These are phyloP conservation scores for Spilogale gracilis DNA, from an alignment of 2,113 vertebrate genomes.

Conservation along the genomic window DNA sequence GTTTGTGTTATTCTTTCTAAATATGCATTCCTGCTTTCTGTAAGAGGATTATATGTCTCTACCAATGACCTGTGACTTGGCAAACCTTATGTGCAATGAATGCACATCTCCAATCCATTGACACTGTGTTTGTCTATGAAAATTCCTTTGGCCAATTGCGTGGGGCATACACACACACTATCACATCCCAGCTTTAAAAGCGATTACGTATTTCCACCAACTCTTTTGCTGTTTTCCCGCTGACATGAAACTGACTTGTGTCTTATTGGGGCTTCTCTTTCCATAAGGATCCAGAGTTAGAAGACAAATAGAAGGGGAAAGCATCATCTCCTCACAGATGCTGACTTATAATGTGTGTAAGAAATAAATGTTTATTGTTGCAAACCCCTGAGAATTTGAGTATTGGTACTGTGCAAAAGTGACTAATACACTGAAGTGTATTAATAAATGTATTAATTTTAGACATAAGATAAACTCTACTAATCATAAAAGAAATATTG, in stretches of 20 bases:
- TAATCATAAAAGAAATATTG: not conserved
- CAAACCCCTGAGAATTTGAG: not conserved
- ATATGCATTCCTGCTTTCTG: not conserved
- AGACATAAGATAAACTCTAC: not conserved
- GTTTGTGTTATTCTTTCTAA: not conserved
- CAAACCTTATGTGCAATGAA: not conserved
- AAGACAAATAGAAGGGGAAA: not conserved
- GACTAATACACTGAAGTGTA: not conserved
- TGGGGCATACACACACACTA: not conserved
- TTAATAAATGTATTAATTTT: not conserved
- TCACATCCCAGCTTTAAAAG: not conserved
- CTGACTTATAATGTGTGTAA: not conserved
- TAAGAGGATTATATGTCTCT: not conserved
- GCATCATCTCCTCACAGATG: not conserved
- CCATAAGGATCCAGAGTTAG: not conserved
- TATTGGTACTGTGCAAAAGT: not conserved
- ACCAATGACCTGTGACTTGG: not conserved
- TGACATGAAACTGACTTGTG: not conserved
- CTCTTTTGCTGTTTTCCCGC: not conserved
- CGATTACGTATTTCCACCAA: not conserved
- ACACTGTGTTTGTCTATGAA: not conserved
- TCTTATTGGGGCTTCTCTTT: not conserved
- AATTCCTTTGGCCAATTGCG: not conserved
- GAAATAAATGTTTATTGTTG: not conserved
- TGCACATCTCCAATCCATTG: fast-evolving